Evolutionary conservation across 2,113 vertebrate genomes (phyloP).

Genomic region (Scolopax mira): DNA sequence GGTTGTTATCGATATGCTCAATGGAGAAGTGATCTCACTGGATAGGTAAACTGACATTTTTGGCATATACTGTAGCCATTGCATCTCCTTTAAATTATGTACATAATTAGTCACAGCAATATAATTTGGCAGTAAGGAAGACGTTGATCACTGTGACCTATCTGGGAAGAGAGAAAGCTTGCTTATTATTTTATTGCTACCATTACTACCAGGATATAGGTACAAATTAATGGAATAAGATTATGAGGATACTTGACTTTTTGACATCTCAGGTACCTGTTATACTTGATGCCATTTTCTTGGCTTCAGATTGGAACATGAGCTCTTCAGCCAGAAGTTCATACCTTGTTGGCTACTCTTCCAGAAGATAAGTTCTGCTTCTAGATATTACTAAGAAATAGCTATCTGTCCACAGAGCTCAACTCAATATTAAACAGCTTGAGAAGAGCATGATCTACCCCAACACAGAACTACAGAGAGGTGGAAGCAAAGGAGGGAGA

Average conservation of each 20-base stretch:
- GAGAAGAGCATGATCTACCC: not conserved
- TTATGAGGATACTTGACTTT: not conserved
- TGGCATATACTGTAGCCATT: not conserved
- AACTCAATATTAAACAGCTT: not conserved
- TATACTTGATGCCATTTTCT: not conserved
- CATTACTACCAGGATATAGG: not conserved
- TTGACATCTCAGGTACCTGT: not conserved
- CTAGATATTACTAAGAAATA: not conserved
- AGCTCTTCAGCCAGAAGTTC: not conserved
- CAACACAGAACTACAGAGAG: not conserved
- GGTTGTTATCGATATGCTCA: fast-evolving
- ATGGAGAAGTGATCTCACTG: not conserved
- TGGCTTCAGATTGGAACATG: not conserved
- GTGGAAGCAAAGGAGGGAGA: not conserved
- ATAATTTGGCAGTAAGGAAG: not conserved
- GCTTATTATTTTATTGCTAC: not conserved
- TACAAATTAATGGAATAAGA: not conserved
- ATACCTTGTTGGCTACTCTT: not conserved
- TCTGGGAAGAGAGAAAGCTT: not conserved
- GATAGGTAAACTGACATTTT: not conserved
- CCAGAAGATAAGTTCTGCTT: not conserved
- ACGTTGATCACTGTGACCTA: not conserved
- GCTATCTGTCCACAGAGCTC: not conserved
- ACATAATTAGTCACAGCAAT: not conserved
- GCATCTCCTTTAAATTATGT: not conserved